phyloP scores from a whole-genome alignment of 2,888 invertebrate species.

The Pachydiplax longipennis region DNA sequence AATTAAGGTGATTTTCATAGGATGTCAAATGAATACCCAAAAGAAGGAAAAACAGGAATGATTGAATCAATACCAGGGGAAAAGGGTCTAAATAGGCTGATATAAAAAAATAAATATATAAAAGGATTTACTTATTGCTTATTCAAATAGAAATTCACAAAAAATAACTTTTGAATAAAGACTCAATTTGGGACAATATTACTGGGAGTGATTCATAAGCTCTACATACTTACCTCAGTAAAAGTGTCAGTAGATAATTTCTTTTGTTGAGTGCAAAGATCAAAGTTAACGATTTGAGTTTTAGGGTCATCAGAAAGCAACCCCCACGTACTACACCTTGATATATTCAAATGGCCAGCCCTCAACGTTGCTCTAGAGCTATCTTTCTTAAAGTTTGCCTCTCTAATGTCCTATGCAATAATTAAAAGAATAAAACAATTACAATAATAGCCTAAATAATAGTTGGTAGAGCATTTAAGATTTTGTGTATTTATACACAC shows the following conservation, averaged over 20 bases:
- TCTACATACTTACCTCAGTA: background rate
- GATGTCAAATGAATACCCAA: too few relatives aligned
- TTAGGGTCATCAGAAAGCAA: constrained; percentile 5
- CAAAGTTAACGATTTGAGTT: constrained; percentile 2
- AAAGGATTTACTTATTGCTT: too few relatives aligned
- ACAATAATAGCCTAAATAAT: background rate
- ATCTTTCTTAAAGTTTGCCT: background rate
- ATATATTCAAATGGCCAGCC: background rate
- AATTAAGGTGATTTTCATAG: too few relatives aligned
- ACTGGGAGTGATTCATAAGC: background rate
- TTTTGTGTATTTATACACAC: too few relatives aligned
- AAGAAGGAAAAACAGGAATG: too few relatives aligned
- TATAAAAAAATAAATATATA: too few relatives aligned
- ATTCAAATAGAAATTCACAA: too few relatives aligned
- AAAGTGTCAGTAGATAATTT: background rate
- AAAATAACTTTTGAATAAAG: too few relatives aligned
- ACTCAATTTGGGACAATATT: too few relatives aligned
- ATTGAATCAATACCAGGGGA: too few relatives aligned
- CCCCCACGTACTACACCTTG: background rate
- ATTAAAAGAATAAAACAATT: background rate
- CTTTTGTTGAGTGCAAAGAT: constrained; percentile 2
- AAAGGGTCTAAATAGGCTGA: too few relatives aligned
- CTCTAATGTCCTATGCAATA: background rate
- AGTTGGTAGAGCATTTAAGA: background rate
- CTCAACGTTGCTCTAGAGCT: too few relatives aligned